phyloP scores from a whole-genome alignment of 2,113 vertebrate species.

The Melanerpes aurifrons region DNA sequence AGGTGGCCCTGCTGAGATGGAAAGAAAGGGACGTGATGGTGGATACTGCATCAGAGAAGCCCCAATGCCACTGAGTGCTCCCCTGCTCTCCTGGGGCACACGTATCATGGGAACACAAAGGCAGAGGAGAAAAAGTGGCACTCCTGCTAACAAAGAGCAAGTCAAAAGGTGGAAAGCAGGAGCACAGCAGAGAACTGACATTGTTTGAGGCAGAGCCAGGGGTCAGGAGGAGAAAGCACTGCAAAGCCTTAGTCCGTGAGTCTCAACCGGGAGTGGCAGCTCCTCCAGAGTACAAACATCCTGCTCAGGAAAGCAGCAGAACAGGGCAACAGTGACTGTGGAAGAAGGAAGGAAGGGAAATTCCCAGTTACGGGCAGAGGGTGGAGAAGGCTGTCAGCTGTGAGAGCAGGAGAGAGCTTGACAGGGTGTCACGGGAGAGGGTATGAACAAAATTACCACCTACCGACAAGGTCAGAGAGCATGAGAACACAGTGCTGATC shows the following conservation, averaged over 20 bases:
- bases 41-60: neutral
- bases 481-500: neutral
- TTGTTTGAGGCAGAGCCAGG: neutral
- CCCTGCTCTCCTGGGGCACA: neutral
- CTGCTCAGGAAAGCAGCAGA: neutral
- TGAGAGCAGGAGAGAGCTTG: neutral
- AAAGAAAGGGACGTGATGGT: neutral
- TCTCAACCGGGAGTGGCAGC: neutral
- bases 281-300: neutral
- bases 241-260: neutral
- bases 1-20: neutral
- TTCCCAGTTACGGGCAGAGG: neutral
- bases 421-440: constrained; percentile 29
- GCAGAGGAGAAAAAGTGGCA: rapidly evolving
- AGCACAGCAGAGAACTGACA: neutral
- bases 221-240: neutral
- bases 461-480: constrained; percentile 27
- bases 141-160: neutral
- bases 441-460: neutral
- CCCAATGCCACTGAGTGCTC: rapidly evolving
- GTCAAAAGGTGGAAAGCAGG: neutral
- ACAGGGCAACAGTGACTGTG: neutral
- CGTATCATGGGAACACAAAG: rapidly evolving
- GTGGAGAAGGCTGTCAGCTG: neutral
- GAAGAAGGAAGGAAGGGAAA: constrained; percentile 36